Conservation (phyloP, 92 coral and sea anemone species). For the Muricea muricata region DNA sequence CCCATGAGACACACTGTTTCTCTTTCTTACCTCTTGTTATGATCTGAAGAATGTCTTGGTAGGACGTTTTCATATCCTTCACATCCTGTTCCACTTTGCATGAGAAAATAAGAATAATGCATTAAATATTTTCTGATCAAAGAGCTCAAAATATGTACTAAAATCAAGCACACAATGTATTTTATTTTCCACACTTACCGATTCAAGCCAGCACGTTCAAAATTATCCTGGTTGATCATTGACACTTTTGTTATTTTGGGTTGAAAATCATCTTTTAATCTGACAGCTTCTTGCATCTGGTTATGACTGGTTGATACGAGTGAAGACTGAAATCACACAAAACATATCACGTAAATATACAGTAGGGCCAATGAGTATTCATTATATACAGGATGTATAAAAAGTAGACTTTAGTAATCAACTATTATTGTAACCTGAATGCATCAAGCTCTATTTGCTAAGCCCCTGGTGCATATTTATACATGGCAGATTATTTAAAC, state of each 20-base stretch:
- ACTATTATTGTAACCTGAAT: no score
- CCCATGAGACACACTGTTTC: no score
- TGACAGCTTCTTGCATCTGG: slow-evolving; percentile 93
- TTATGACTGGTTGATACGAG: slow-evolving; percentile 95
- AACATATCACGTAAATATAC: neutral
- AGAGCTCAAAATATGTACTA: no score
- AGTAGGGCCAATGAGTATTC: no score
- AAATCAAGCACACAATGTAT: no score
- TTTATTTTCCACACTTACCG: slow-evolving; percentile 48
- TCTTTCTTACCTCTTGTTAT: slow-evolving; percentile 78
- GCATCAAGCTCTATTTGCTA: no score
- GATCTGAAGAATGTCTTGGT: slow-evolving; percentile 90
- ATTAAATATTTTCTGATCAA: no score
- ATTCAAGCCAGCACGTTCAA: slow-evolving; percentile 67
- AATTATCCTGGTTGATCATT: slow-evolving; percentile 79
- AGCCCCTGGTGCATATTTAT: no score
- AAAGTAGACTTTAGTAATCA: no score
- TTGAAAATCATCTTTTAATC: slow-evolving; percentile 86
- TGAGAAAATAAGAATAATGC: neutral
- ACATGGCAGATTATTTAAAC: no score
- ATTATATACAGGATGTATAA: no score
- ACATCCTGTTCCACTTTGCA: slow-evolving; percentile 85
- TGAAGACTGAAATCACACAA: slow-evolving; percentile 60
- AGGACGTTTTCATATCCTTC: slow-evolving; percentile 95
- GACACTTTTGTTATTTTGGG: slow-evolving; percentile 79